Percentiles rank a stretch among this genome's conserved stretches.
phyloP scores from a whole-genome alignment of 2,797 vertebrate genomes.

The Rallus crepitans region DNA sequence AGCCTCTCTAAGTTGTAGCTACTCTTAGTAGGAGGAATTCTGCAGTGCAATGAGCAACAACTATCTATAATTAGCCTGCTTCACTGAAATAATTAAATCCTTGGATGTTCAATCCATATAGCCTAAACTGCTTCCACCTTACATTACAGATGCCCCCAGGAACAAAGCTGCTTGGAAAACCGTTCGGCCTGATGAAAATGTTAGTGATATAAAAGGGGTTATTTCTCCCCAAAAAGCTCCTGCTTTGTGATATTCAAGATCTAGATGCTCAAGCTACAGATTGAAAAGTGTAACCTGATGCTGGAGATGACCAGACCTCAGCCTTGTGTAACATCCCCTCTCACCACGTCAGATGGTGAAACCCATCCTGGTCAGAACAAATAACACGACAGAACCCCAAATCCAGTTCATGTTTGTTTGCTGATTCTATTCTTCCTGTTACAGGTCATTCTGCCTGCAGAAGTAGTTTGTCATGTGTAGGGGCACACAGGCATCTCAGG shows the following conservation, averaged over 20 bases:
- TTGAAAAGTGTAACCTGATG: neutral
- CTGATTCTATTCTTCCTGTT: neutral
- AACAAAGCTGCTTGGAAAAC: neutral
- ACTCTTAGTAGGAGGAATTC: slow-evolving; percentile 11
- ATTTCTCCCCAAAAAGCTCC: neutral
- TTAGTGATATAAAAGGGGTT: neutral
- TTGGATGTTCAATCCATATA: neutral
- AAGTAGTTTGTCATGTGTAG: neutral
- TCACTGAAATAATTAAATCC: slow-evolving; percentile 20
- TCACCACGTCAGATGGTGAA: neutral
- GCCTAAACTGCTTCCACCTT: neutral
- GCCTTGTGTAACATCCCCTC: neutral
- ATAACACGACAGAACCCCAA: neutral
- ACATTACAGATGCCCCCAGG: neutral
- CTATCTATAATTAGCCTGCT: slow-evolving; percentile 6
- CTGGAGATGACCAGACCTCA: neutral
- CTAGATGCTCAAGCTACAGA: neutral
- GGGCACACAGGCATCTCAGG: neutral
- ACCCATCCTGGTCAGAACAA: neutral
- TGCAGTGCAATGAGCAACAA: neutral
- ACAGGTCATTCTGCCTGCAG: neutral
- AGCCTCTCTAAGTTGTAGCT: slow-evolving; percentile 27
- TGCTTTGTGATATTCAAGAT: fast-evolving
- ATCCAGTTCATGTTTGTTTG: neutral
- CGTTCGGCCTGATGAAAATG: neutral